Percentiles rank a stretch among this genome's conserved stretches.
These are phyloP conservation scores for Drosophila navojoa DNA, from an alignment of 1,140 invertebrate species.

Conservation along the genomic window DNA sequence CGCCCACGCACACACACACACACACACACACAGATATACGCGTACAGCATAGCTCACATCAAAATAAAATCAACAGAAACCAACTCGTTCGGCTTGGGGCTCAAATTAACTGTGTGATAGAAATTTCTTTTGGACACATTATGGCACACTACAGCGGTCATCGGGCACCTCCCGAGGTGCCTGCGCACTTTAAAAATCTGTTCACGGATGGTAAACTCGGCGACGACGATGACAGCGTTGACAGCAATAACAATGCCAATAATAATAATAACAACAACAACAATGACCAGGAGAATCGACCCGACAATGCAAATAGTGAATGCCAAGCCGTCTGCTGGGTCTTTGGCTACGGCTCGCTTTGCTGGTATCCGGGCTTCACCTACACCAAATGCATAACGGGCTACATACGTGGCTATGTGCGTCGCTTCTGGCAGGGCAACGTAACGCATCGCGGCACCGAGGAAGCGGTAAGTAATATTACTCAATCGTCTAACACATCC, in stretches of 20 bases:
- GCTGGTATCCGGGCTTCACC: slow-evolving; percentile 94
- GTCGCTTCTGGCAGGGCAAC: slow-evolving; percentile 95
- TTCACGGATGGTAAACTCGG: slow-evolving; percentile 66
- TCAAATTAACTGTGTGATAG: slow-evolving; percentile 14
- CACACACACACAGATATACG: no score
- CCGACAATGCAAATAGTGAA: slow-evolving; percentile 25
- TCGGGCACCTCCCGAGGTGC: slow-evolving; percentile 48
- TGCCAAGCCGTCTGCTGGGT: slow-evolving; percentile 87
- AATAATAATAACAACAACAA: slow-evolving; percentile 33
- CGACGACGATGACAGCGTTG: slow-evolving; percentile 48
- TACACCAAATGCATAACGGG: slow-evolving; percentile 89
- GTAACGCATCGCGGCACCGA: slow-evolving; percentile 91
- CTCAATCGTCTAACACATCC: no score
- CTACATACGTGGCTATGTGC: slow-evolving; percentile 87
- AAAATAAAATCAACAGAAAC: slow-evolving; percentile 4
- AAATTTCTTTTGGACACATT: slow-evolving; percentile 20
- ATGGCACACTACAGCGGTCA: slow-evolving; percentile 73
- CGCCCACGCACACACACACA: no score
- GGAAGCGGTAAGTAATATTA: slow-evolving; percentile 87
- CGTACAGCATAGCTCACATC: neutral
- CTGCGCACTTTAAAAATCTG: slow-evolving; percentile 73
- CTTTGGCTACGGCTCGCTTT: slow-evolving; percentile 94
- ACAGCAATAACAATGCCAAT: slow-evolving; percentile 22
- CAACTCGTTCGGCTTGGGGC: neutral
- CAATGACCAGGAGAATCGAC: slow-evolving; percentile 37